Conservation (phyloP, 1,140 invertebrate species). For the Asobara japonica region DNA sequence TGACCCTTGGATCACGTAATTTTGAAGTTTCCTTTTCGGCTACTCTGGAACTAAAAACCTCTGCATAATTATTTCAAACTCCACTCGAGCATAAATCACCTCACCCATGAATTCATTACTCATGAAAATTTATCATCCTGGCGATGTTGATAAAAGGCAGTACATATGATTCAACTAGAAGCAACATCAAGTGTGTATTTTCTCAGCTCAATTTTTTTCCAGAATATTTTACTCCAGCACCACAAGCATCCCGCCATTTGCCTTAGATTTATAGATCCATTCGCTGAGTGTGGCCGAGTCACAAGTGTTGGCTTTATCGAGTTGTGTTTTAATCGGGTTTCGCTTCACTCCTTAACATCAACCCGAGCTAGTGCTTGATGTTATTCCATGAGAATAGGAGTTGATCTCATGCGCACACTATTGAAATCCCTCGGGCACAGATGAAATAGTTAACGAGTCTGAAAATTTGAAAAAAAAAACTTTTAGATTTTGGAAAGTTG, state of each 20-base stretch:
- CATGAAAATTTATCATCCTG: background rate
- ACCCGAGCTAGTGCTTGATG: background rate
- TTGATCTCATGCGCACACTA: too few relatives aligned
- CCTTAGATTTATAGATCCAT: conserved; percentile 1
- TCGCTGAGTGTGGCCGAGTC: background rate
- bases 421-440: too few relatives aligned
- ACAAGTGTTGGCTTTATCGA: conserved; percentile 18
- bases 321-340: conserved; percentile 15
- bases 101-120: background rate
- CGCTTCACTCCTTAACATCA: background rate
- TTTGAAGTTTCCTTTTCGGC: too few relatives aligned
- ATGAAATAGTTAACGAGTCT: too few relatives aligned
- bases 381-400: background rate
- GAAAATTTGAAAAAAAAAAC: too few relatives aligned
- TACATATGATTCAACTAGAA: background rate
- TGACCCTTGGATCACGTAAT: too few relatives aligned
- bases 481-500: too few relatives aligned
- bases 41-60: background rate
- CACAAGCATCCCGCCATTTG: background rate
- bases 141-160: background rate
- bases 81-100: background rate
- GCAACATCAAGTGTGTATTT: background rate
- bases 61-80: background rate
- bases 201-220: background rate
- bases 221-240: background rate